Base-by-base conservation (phyloP, 2,888 invertebrate genomes). In the Masnerella sp. region DNA sequence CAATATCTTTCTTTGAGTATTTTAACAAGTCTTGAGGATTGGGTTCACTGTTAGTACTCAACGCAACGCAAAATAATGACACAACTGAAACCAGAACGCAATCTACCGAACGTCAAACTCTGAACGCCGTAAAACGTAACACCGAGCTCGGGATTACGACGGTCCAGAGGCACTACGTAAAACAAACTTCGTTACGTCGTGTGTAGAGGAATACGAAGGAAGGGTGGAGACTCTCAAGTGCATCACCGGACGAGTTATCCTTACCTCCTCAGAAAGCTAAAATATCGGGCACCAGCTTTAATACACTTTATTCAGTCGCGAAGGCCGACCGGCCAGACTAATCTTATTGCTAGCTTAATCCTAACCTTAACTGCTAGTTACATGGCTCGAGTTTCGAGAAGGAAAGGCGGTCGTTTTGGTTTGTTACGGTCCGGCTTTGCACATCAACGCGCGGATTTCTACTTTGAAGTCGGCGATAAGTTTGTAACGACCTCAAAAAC, bases 231-330 rank as follows among this genome's bases (percentile, higher is more conserved):
- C 79, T 84, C 82, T 83, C 84, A 85, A 84, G 84, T 85, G 84
- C 85, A 82, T 84, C 83, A 80, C 79, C 78, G 84, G 85, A 85
- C 82, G 85, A 80, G 83, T 84, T 83, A 84, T 87, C 86, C 87
- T 87, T 87, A 87, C 87, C 87, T 87, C 87, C 83, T 87, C 87
- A 85, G 87, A 81, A 86, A 87, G 87, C 87, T 87, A 87, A 85
- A 87, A 87, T 86, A 86, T 82, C 80, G 85, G 85, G 85, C 81
- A 85, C 82, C 83, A 85, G 83, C 80, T 86, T 85, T 84, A 86
- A 84, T 86, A 85, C 80, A 81, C 83, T 83, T 82, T 78, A 77
- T 81, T 82, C 79, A 76, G 42, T 49, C 30, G 25, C 49, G 69
- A 73, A 40, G 62, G 72, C n/a, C 5, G 52, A 75, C 75, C 78